Evolutionary conservation across 2,888 invertebrate species (phyloP), one percentile per base, ranked within the genome.

Genomic region (Carpatolechia fugitivella): DNA sequence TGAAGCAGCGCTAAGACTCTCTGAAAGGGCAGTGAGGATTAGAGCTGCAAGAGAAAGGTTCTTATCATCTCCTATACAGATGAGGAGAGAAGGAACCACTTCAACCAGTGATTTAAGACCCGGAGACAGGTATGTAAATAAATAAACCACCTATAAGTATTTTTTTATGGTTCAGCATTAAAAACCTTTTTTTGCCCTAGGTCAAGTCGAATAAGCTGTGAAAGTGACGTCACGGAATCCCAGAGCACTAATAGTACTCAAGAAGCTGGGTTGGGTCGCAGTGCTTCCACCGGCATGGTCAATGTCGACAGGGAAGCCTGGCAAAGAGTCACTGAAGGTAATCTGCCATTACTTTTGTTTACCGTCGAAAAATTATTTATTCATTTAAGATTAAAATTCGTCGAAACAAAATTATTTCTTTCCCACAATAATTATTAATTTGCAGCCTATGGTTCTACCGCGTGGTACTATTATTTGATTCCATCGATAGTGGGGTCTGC

Each of bases 221-320:
- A 91, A 53, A 93, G 93, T 64, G 93, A 93, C 58, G 90, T 91
- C 0, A 85, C 75, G 52, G 91, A 76, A 50, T 75, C 81, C 0
- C 81, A 80, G 47, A 65, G 72, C 5, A 68, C 75, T 1, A n/a
- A n/a, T n/a, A 64, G 70, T 56, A 65, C 63, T 0, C 83, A 81
- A 58, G 91, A 91, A 52, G 78, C 87, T 3, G 64, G 87, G 7
- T 77, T 94, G n/a, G 91, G 93, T 0, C 94, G 95, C 66, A 95
- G 95, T 30, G 93, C 94, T 0, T 95, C 95, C 60, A 95, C 93
- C 0, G 95, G 95, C n/a, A 94, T 95, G 92, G 94, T 95, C 55
- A 93, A 94, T 64, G 90, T 94, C 0, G 93, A 94, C 59, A 82
- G 91, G 4, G 91, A 92, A 20, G 86, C 92, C 0, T 93, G 92